phyloP scores from a whole-genome alignment of 1,140 invertebrate genomes.

The Zaprionus ghesquierei region DNA sequence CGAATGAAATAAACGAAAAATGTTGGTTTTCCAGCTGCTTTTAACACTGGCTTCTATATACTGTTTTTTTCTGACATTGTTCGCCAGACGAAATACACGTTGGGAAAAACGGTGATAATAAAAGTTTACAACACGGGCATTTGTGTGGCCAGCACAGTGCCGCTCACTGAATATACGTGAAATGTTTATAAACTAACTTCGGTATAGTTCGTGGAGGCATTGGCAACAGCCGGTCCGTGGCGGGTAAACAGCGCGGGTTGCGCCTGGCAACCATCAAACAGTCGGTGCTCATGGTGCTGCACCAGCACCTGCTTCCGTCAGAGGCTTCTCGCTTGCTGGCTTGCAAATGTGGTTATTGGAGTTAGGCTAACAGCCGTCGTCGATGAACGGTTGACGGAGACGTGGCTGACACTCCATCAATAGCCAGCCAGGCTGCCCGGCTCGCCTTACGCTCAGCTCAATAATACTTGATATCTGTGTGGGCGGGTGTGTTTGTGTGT shows the following conservation, averaged over 20 bases:
- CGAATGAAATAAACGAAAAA: slow-evolving; percentile 40
- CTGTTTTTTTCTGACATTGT: slow-evolving; percentile 55
- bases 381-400: slow-evolving; percentile 1
- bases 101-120: slow-evolving; percentile 63
- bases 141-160: slow-evolving; percentile 44
- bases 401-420: slow-evolving; percentile 58
- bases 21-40: slow-evolving; percentile 54
- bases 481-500: background rate
- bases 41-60: slow-evolving; percentile 35
- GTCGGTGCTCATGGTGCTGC: slow-evolving; percentile 25
- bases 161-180: slow-evolving; percentile 61
- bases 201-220: slow-evolving; percentile 51
- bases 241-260: slow-evolving; percentile 26
- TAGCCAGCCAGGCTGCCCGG: slow-evolving; percentile 14
- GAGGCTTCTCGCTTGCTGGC: slow-evolving; percentile 13
- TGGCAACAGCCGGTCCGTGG: slow-evolving; percentile 15
- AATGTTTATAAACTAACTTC: slow-evolving; percentile 80
- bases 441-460: slow-evolving; percentile 32
- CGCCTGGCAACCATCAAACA: slow-evolving; percentile 42
- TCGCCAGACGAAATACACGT: slow-evolving; percentile 31
- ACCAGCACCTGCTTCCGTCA: background rate
- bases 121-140: slow-evolving; percentile 68
- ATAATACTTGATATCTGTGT: slow-evolving; percentile 75
- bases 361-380: slow-evolving; percentile 38
- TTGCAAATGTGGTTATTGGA: slow-evolving; percentile 59